phyloP scores from a whole-genome alignment of 2,113 vertebrate genomes.

The Osmerus eperlanus region DNA sequence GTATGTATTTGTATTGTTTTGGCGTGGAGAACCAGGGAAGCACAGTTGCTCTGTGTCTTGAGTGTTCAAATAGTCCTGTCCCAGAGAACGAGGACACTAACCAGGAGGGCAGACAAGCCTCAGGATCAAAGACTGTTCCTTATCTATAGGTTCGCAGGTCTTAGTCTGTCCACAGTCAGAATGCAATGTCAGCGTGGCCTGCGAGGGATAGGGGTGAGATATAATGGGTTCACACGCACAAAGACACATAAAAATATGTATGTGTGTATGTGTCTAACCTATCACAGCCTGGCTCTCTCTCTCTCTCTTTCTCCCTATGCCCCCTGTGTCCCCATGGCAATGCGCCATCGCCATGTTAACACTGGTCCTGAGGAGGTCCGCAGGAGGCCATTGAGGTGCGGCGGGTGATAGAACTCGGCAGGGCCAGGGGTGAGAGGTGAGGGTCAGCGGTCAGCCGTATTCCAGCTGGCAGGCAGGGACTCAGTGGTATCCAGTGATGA shows the following conservation, averaged over 20 bases:
- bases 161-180: conserved; percentile 8
- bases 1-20: conserved; percentile 13
- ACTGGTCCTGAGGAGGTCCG: conserved; percentile 33
- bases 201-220: too few relatives aligned
- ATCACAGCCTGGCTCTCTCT: background rate
- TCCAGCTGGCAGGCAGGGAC: conserved; percentile 75
- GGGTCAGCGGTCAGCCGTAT: conserved; percentile 66
- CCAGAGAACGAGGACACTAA: conserved; percentile 58
- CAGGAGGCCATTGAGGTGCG: conserved; percentile 30
- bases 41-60: conserved; percentile 23
- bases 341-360: background rate
- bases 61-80: conserved; percentile 36
- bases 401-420: conserved; percentile 50
- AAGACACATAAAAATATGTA: too few relatives aligned
- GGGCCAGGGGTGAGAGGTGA: conserved; percentile 46
- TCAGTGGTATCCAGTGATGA: conserved; percentile 62
- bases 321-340: conserved; percentile 13
- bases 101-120: conserved; percentile 56
- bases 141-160: conserved; percentile 56
- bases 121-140: conserved; percentile 52
- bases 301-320: background rate
- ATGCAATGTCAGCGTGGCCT: too few relatives aligned
- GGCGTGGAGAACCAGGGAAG: too few relatives aligned
- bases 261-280: background rate
- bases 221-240: too few relatives aligned